Evolutionary conservation across 2,888 invertebrate species (phyloP), one percentile per base, ranked within the genome.

Genomic region (Cephus runcator): DNA sequence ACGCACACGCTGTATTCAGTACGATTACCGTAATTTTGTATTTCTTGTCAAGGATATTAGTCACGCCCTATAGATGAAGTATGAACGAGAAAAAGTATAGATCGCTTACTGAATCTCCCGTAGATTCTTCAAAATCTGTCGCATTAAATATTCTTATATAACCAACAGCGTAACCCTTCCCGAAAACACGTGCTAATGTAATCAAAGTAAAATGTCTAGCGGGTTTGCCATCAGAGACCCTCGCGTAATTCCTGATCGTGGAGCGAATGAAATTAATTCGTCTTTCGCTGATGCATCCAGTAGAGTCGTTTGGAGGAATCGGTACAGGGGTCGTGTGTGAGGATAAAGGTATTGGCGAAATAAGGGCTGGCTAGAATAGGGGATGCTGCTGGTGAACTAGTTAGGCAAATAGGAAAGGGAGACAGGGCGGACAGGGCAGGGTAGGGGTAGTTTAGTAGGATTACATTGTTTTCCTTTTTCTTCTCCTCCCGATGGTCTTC

Each of bases 381-480:
- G 80, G 77, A 77, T 77, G 76, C 77, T 77, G 79, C 84, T 79
- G 82, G 83, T 85, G 88, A 91, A 90, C 88, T 90, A 89, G 89
- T 90, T 90, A 89, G 90, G 89, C 86, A 89, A 89, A 89, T 88
- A 89, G 89, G 36, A 35, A 73, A 79, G 71, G 69, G 75, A 56
- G 56, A 74, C 71, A 71, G 80, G 75, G 76, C 78, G 75, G 81
- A 78, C 79, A 82, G n/a, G n/a, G 81, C 75, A 73, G 69, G 68
- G 73, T 76, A 73, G 30, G 34, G 15, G 68, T 74, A 35, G 74
- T 79, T 73, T 56, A 69, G 82, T 77, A 78, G 84, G 83, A 88
- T 87, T 87, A 85, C 84, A 83, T 56, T 56, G 56, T 56, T 56
- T 56, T 56, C 23, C 23, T 40, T 40, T 40, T 40, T 23, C 56